Evolutionary conservation across 2,113 vertebrate genomes (phyloP).

Genomic region (Arothron firmamentum): DNA sequence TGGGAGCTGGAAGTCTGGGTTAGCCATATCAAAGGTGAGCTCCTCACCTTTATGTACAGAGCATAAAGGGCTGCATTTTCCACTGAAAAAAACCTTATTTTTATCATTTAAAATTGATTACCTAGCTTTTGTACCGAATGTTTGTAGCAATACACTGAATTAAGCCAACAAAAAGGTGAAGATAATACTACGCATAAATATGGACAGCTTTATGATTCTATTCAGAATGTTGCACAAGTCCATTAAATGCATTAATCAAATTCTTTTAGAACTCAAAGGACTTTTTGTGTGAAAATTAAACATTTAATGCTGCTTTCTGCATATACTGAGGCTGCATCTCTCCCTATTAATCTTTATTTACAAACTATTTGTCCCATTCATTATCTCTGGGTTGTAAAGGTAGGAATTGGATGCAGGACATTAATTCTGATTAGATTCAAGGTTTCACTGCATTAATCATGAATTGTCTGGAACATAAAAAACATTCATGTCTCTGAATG

Average conservation of each 20-base stretch:
- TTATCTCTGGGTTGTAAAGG: constrained; percentile 2
- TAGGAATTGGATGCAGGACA: neutral
- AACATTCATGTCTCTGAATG: neutral
- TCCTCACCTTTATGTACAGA: too few relatives aligned
- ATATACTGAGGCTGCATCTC: neutral
- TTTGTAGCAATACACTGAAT: neutral
- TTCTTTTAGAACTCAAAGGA: too few relatives aligned
- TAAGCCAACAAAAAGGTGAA: too few relatives aligned
- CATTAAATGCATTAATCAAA: too few relatives aligned
- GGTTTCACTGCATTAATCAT: constrained; percentile 21
- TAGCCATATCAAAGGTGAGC: too few relatives aligned
- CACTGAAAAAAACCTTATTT: neutral
- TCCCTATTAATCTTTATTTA: neutral
- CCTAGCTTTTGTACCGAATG: too few relatives aligned
- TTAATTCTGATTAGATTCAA: neutral
- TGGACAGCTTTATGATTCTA: too few relatives aligned
- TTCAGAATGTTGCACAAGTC: too few relatives aligned
- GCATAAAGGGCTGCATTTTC: neutral
- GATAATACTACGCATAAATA: too few relatives aligned
- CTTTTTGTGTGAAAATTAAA: neutral
- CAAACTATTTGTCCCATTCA: neutral
- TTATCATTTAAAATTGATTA: too few relatives aligned
- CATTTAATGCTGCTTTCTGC: neutral
- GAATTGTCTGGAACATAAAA: constrained; percentile 1
- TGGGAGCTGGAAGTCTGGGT: too few relatives aligned